Conservation (phyloP, 2,797 vertebrate genomes). For the Sibirionetta formosa region DNA sequence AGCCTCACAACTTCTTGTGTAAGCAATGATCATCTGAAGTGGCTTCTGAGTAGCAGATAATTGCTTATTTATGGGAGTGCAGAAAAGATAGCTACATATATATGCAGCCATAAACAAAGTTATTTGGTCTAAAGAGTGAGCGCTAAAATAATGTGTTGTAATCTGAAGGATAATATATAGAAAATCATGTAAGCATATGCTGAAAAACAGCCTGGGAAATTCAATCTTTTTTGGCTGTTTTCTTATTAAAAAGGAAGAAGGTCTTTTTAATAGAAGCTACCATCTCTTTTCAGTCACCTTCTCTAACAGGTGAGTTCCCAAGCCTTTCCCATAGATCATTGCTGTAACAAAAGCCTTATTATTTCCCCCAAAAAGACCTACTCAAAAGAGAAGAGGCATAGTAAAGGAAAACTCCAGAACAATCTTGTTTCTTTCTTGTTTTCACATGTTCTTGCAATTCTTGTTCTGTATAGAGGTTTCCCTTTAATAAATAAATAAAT, state of each 20-base stretch:
- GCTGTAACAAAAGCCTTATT: background rate
- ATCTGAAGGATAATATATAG: background rate
- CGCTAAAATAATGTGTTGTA: background rate
- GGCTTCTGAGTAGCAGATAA: background rate
- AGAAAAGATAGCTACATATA: background rate
- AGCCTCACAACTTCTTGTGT: background rate
- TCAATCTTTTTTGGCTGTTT: rapidly evolving
- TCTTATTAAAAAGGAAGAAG: background rate
- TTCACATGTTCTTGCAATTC: background rate
- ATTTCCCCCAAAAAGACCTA: background rate
- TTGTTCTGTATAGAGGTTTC: background rate
- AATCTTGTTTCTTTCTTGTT: background rate
- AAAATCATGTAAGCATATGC: background rate
- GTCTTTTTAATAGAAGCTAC: background rate
- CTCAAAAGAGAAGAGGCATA: background rate
- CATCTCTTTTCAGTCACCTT: background rate
- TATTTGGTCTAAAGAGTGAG: background rate
- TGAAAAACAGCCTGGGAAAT: background rate
- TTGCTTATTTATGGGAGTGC: background rate
- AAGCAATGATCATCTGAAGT: background rate
- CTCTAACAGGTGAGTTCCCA: background rate
- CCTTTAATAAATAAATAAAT: background rate
- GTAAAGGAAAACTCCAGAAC: background rate
- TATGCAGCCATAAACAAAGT: background rate
- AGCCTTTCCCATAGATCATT: background rate